Conservation (phyloP, 2,888 invertebrate species). For the Agapetus fuscipes region DNA sequence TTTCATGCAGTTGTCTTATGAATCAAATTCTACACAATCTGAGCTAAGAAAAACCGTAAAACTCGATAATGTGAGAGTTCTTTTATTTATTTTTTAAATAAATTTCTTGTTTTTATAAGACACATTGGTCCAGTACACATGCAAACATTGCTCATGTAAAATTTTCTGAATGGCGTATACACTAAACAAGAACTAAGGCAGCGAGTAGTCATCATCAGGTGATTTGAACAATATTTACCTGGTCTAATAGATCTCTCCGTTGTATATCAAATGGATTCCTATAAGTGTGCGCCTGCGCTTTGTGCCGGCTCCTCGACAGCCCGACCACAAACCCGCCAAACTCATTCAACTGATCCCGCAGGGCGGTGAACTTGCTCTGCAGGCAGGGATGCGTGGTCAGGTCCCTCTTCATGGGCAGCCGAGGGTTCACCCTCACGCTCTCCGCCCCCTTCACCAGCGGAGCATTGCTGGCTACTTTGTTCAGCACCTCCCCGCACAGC, state of each 20-base stretch:
- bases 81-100: no score
- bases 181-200: no score
- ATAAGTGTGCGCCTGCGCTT: conserved; percentile 54
- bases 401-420: conserved; percentile 66
- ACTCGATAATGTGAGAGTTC: no score
- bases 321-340: conserved; percentile 77
- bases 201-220: no score
- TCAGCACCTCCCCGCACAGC: conserved; percentile 69
- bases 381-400: conserved; percentile 72
- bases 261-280: conserved; percentile 96
- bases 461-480: conserved; percentile 45
- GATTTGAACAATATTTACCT: conserved; percentile 49
- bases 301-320: conserved; percentile 45
- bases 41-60: no score
- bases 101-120: no score
- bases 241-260: conserved; percentile 77
- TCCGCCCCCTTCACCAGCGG: conserved; percentile 52
- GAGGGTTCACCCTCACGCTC: conserved; percentile 64
- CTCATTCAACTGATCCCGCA: conserved; percentile 78
- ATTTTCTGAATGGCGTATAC: no score
- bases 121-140: no score
- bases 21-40: no score
- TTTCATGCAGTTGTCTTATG: no score
- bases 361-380: conserved; percentile 70
- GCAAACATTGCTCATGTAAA: no score